A percentile compares a stretch with the other conserved stretches of the same genome.
These are phyloP conservation scores for Arrhopalites spinosus DNA, from an alignment of 2,888 invertebrate genomes.

Conservation along the genomic window DNA sequence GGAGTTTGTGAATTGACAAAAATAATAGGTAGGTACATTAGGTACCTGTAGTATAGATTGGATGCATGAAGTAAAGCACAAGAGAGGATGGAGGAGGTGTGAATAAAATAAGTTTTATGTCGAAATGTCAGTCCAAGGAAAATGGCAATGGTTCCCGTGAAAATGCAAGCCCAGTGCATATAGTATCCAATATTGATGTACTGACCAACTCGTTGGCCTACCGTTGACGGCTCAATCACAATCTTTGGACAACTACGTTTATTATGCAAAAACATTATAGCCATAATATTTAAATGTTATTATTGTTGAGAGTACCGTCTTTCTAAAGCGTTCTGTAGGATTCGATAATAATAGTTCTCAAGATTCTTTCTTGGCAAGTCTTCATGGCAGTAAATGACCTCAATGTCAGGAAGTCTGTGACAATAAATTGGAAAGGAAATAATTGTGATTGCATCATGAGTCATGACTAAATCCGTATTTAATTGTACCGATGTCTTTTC, in stretches of 20 bases:
- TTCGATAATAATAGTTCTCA: conserved; percentile 13
- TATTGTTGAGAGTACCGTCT: not conserved
- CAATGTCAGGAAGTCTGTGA: not conserved
- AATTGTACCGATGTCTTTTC: conserved; percentile 24
- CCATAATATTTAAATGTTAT: too few species aligned
- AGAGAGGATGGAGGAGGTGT: conserved; percentile 6
- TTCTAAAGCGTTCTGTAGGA: not conserved
- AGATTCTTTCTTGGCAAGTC: conserved; percentile 19
- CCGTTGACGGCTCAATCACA: conserved; percentile 6
- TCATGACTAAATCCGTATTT: conserved; percentile 2
- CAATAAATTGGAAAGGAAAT: not conserved
- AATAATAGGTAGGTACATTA: not conserved
- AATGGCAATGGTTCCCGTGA: conserved; percentile 12
- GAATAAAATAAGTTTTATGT: conserved; percentile 20
- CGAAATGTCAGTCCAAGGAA: conserved; percentile 26
- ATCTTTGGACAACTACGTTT: conserved; percentile 7
- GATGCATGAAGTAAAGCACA: conserved; percentile 22
- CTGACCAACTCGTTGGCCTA: conserved; percentile 14
- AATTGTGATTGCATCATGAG: not conserved
- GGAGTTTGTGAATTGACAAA: not conserved
- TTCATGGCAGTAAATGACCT: conserved; percentile 13
- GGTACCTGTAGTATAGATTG: conserved; percentile 15
- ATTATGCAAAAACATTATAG: not conserved
- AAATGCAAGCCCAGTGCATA: conserved; percentile 23
- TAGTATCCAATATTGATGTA: conserved; percentile 22